Evolutionary conservation across 2,113 vertebrate species (phyloP), one percentile per base, ranked within the genome.

Genomic region (Erpornis zantholeuca): DNA sequence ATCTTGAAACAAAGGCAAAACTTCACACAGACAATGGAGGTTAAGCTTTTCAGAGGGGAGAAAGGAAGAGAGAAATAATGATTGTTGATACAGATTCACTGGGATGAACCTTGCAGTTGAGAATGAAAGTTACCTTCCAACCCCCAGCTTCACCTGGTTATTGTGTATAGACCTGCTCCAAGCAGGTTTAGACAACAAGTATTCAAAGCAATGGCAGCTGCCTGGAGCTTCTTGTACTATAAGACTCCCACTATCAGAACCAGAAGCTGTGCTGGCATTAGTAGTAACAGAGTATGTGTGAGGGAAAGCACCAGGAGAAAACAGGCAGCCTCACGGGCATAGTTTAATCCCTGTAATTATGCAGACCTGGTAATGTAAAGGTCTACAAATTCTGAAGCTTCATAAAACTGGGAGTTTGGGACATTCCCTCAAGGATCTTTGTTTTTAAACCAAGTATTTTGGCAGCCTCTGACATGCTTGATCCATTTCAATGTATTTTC

Each of bases 341-440:
- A n/a, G 42, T 72, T 85, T 92, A 89, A 94, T 89, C 89, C 86
- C 84, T 87, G 44, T 54, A 91, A 96, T 95, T 92, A 86, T 70
- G 45, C 59, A 42, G 66, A 81, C 23, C 49, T 69, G n/a, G 53
- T 93, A 93, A 72, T 29, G 63, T 69, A 89, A 89, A 84, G 81
- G 44, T 82, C 78, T 82, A 80, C 86, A 89, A 63, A 94, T 85
- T 88, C 73, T 79, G 38, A 79, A 78, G 42, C 44, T 89, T 8
- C 36, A 57, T 70, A 86, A 69, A 92, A 84, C 57, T 38, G 19
- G 4, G 80, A 91, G 40, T 85, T 69, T 89, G 70, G 89, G 93
- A 85, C 53, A 82, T 94, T 87, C 73, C 61, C 73, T 69, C 66
- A 69, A 95, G 81, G 70, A 90, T 76, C 53, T 93, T 60, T 82